phyloP scores from a whole-genome alignment of 2,797 vertebrate species.

The Coilia nasus region DNA sequence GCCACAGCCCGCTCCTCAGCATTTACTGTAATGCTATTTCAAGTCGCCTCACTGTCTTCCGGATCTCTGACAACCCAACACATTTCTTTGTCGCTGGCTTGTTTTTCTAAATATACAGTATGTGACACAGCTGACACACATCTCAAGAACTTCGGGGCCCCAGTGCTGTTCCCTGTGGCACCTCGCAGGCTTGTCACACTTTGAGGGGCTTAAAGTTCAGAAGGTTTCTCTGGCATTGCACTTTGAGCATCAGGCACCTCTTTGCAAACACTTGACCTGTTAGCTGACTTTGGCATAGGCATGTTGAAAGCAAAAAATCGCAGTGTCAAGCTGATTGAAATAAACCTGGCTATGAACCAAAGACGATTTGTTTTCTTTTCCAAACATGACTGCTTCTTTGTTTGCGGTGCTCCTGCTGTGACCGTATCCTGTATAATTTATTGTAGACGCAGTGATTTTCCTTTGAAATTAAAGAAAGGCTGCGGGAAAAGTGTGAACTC shows the following conservation, averaged over 20 bases:
- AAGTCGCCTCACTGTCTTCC: background rate
- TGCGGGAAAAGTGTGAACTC: background rate
- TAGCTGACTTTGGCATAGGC: background rate
- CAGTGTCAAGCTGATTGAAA: background rate
- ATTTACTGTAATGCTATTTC: conserved; percentile 35
- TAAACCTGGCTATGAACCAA: conserved; percentile 1
- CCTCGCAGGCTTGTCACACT: conserved; percentile 6
- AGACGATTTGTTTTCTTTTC: background rate
- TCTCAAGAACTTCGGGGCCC: conserved; percentile 9
- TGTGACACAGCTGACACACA: background rate
- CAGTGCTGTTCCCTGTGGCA: conserved; percentile 22
- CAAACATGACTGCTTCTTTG: background rate
- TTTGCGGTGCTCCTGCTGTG: background rate
- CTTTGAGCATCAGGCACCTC: background rate
- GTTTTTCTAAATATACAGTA: conserved; percentile 27
- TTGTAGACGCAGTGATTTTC: background rate
- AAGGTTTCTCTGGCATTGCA: background rate
- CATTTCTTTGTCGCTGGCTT: background rate
- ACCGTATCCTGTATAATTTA: background rate
- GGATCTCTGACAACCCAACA: background rate
- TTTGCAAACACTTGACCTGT: background rate
- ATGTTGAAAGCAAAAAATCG: background rate
- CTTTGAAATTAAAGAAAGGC: background rate
- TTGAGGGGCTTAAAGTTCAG: background rate
- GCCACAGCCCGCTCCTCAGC: background rate